phyloP scores from a whole-genome alignment of 2,888 invertebrate genomes.

The Scaptomyza flava region DNA sequence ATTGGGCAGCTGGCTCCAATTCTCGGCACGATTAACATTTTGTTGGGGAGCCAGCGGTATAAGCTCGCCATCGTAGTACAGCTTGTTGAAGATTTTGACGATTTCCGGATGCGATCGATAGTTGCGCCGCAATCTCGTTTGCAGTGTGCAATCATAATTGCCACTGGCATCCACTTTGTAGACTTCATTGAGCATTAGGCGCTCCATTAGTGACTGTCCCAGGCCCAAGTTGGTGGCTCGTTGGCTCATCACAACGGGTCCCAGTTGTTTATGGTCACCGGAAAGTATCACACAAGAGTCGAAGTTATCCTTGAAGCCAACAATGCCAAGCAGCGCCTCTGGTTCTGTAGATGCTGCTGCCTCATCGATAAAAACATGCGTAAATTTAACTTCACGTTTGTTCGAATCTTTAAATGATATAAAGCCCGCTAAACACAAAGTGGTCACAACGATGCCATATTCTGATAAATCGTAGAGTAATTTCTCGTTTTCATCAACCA shows the following conservation, averaged over 20 bases:
- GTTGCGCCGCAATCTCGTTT: conserved; percentile 90
- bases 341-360: conserved; percentile 90
- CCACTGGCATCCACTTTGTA: conserved; percentile 60
- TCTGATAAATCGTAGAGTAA: no score
- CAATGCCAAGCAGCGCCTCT: conserved; percentile 87
- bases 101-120: conserved; percentile 89
- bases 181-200: conserved; percentile 86
- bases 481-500: no score
- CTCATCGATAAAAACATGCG: conserved; percentile 91
- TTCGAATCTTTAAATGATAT: conserved; percentile 56
- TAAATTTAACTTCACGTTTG: background rate
- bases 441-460: conserved; percentile 86
- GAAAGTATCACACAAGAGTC: conserved; percentile 87
- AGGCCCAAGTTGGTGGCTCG: conserved; percentile 69
- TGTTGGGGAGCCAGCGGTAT: conserved; percentile 80
- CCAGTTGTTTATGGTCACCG: conserved; percentile 86
- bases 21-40: conserved; percentile 3
- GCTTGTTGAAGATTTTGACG: conserved; percentile 88
- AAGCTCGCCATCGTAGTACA: conserved; percentile 90
- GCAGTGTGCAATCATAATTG: conserved; percentile 86
- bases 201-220: conserved; percentile 87
- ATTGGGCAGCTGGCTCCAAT: background rate
- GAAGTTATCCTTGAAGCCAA: conserved; percentile 63
- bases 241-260: conserved; percentile 84
- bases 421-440: conserved; percentile 86